Conservation (phyloP, 2,888 invertebrate genomes). For the Unio delphinus region DNA sequence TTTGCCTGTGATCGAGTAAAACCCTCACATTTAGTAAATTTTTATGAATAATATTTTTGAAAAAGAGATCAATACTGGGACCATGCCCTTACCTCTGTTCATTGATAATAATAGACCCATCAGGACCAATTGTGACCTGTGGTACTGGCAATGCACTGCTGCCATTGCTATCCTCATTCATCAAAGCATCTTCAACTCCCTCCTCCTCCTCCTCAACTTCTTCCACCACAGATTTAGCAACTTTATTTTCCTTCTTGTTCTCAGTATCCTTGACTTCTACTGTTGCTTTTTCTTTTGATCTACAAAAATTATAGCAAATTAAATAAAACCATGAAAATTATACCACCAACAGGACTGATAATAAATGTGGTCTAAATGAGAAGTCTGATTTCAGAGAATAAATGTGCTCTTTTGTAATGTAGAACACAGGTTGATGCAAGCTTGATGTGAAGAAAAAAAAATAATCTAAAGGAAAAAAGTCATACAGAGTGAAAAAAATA, state of each 20-base stretch:
- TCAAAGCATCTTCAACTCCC: conserved; percentile 11
- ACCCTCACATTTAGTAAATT: not conserved
- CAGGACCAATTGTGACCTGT: conserved; percentile 68
- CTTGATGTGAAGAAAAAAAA: too few species aligned
- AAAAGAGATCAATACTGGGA: not conserved
- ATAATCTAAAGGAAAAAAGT: too few species aligned
- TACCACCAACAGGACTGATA: too few species aligned
- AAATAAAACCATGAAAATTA: too few species aligned
- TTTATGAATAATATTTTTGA: too few species aligned
- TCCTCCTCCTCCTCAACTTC: conserved; percentile 12
- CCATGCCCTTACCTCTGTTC: conserved; percentile 60
- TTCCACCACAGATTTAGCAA: conserved; percentile 1
- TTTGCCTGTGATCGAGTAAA: too few species aligned
- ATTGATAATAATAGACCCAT: conserved; percentile 69
- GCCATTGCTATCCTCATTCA: conserved; percentile 30
- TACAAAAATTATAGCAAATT: too few species aligned
- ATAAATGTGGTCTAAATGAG: not conserved
- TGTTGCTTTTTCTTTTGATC: not conserved
- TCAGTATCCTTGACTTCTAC: conserved; percentile 6
- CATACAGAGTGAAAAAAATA: too few species aligned
- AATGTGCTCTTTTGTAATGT: too few species aligned
- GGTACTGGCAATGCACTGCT: conserved; percentile 60
- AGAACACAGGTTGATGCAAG: too few species aligned
- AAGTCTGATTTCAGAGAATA: not conserved
- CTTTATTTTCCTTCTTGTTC: not conserved